Base-by-base conservation (phyloP, 1,140 invertebrate genomes). In the Vanessa tameamea region DNA sequence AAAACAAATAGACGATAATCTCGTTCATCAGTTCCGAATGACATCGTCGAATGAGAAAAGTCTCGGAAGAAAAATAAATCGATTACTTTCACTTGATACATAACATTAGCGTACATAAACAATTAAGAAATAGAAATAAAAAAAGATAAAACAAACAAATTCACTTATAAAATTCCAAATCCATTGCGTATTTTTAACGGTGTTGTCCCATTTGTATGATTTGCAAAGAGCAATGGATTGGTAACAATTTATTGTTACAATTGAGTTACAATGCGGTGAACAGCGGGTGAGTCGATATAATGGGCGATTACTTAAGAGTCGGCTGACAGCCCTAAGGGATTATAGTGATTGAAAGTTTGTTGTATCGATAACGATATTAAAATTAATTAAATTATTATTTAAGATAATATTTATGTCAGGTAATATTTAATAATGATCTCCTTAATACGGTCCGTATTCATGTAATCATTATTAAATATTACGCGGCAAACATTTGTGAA, bases 241-340 rank as follows among this genome's bases (percentile, higher is more conserved):
- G 3, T 7, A 23, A 73, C 61, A 70, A 71, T 47, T 23, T 64
- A 65, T 72, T 77, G 61, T 69, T 64, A 67, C 57, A 63, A 65
- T 77, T 74, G 72, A 77, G 77, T 77, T 81, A 82, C 79, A 80
- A 76, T 76, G 74, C 79, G 78, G 82, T 82, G 79, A 81, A 78
- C 69, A 66, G 69, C 73, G 73, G 59, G 75, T 78, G 77, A 84
- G 86, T 87, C 82, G 82, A 86, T 85, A 84, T 77, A 87, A 87
- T 86, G 81, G 85, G 37, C 81, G 85, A 88, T 88, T 86, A 87
- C 85, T 88, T 87, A 87, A 78, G 80, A 83, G 51, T 71, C 66
- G 83, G 81, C 78, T 82, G 86, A 87, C 84, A 87, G 80, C 78
- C 83, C 80, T 82, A 77, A 65, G 80, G 82, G 78, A 79, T 79